Base-by-base conservation (phyloP, 2,113 vertebrate genomes). In the Formicarius rufipectus region DNA sequence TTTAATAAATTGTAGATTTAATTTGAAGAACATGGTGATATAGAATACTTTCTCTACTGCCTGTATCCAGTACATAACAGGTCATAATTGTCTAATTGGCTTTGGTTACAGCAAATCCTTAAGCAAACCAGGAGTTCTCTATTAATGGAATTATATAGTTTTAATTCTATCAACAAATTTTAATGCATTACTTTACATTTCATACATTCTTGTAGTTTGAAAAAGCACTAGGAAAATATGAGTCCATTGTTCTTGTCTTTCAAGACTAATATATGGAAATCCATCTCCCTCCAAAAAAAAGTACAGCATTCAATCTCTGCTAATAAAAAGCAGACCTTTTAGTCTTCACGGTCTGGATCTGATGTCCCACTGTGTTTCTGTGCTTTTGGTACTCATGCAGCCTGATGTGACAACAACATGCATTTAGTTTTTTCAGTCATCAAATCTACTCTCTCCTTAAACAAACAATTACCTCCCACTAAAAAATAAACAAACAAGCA, bases 1-100 rank as follows among this genome's bases (percentile, higher is more conserved):
- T 97, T 97, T 87, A 96, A 83, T 94, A 85, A 96, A 87, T 23
- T 72, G 21, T 19, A 90, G 37, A 96, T 97, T 96, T 95, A 91
- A 93, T 96, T 97, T 94, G 93, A 96, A 90, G 17, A 89, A 80
- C 14, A 33, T 37, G 19, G 8, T 42, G 14, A 35, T 89, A 84
- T 35, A 87, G 18, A 44, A 88, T 64, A 89, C 31, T 86, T 93
- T 97, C 49, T 39, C 81, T 92, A 45, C 56, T 97, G 20, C 77
- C 66, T 80, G 30, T 77, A 87, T 42, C 58, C 77, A 52, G 71
- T 42, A 40, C 14, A 18, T 33, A 90, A 56, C 13, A 68, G 18
- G 9, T 28, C 81, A 53, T 30, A 90, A 94, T 55, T 95, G 63
- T 39, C 42, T 74, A 96, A 89, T 20, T 64, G 88, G 4, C 4